Conservation (phyloP, 2,888 invertebrate species). For the Acanthoscelides obtectus region DNA sequence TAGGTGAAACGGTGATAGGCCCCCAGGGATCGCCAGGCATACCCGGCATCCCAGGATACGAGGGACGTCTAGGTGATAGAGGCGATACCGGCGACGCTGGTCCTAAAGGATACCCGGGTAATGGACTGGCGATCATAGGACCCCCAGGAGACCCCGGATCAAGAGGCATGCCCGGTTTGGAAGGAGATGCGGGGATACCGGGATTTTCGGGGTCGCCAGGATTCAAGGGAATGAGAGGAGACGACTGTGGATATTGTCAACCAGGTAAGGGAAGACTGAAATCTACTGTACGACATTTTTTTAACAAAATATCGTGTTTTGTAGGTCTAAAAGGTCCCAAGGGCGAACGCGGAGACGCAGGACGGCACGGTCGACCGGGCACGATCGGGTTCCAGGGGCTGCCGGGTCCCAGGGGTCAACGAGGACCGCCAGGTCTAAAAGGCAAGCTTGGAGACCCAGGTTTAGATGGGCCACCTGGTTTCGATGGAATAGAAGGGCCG, state of each 20-base stretch:
- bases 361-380: constrained; percentile 51
- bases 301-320: too few relatives aligned
- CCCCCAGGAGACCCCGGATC: constrained; percentile 68
- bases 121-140: constrained; percentile 62
- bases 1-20: constrained; percentile 64
- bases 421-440: constrained; percentile 48
- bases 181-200: too few relatives aligned
- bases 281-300: neutral
- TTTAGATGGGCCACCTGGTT: constrained; percentile 40
- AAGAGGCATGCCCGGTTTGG: constrained; percentile 64
- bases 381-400: constrained; percentile 57
- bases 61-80: constrained; percentile 64
- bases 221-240: constrained; percentile 59
- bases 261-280: constrained; percentile 46
- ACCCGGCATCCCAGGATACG: constrained; percentile 57
- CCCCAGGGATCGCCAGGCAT: constrained; percentile 65
- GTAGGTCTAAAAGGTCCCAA: constrained; percentile 48
- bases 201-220: constrained; percentile 59
- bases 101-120: constrained; percentile 68
- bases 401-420: constrained; percentile 51
- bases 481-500: constrained; percentile 43
- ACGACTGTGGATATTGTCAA: constrained; percentile 61
- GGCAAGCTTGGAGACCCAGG: constrained; percentile 51
- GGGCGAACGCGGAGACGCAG: constrained; percentile 52
- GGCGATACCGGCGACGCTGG: constrained; percentile 68